These are phyloP conservation scores for Perca flavescens DNA, from an alignment of 2,113 vertebrate species.

Conservation along the genomic window DNA sequence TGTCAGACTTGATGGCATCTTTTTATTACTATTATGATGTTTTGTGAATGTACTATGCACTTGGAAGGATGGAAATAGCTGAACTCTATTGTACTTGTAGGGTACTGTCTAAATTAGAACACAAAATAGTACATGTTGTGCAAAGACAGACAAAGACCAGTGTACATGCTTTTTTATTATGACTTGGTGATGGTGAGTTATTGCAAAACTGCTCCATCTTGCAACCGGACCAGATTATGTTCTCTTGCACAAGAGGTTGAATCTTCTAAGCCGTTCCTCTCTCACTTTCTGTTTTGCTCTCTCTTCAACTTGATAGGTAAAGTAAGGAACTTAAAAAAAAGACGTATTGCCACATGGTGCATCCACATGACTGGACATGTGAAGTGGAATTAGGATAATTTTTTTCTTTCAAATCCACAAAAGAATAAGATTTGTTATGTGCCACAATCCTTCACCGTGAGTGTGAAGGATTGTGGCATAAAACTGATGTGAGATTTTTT, in stretches of 20 bases:
- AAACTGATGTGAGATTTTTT: conserved; percentile 12
- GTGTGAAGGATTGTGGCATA: conserved; percentile 11
- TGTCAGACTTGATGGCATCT: neutral
- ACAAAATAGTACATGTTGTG: conserved; percentile 30
- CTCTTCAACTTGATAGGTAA: neutral
- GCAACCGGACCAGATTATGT: conserved; percentile 30
- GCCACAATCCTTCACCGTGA: neutral
- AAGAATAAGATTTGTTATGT: conserved; percentile 29
- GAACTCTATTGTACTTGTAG: neutral
- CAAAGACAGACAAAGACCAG: neutral
- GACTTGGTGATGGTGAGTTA: neutral
- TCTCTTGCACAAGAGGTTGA: conserved; percentile 42
- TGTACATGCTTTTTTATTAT: neutral
- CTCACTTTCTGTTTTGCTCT: neutral
- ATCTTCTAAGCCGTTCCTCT: neutral
- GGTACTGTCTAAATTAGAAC: neutral
- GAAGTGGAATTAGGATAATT: neutral
- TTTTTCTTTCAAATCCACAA: neutral
- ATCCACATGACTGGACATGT: neutral
- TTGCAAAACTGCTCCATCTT: conserved; percentile 44
- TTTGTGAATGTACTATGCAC: conserved; percentile 2
- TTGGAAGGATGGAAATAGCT: neutral
- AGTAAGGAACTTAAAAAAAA: neutral
- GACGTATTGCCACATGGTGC: neutral
- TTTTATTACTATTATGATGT: conserved; percentile 2